Conservation (phyloP, 2,797 vertebrate species). For the Mallotus villosus region DNA sequence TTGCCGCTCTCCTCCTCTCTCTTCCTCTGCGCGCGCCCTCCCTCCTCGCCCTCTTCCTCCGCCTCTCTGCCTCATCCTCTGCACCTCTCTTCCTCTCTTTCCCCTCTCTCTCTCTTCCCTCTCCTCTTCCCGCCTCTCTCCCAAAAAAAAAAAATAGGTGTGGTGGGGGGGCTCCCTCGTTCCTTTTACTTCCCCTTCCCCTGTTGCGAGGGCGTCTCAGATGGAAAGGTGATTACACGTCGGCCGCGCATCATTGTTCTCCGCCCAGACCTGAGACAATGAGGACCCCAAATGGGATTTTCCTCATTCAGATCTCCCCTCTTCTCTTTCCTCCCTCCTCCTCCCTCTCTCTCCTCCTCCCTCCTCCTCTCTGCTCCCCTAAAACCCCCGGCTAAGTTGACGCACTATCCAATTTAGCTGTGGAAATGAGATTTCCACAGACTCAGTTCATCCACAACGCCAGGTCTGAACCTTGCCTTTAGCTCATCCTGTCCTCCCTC, state of each 20-base stretch:
- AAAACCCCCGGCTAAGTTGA: slow-evolving; percentile 49
- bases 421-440: slow-evolving; percentile 79
- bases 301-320: slow-evolving; percentile 46
- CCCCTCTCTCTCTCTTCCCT: too few species aligned
- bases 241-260: slow-evolving; percentile 59
- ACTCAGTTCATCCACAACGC: slow-evolving; percentile 79
- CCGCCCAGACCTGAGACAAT: not conserved
- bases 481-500: slow-evolving; percentile 28
- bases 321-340: slow-evolving; percentile 12
- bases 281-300: slow-evolving; percentile 50
- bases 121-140: too few species aligned
- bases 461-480: slow-evolving; percentile 76
- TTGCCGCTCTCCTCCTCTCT: too few species aligned
- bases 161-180: not conserved
- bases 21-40: too few species aligned
- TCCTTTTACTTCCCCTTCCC: slow-evolving; percentile 41
- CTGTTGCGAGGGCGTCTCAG: slow-evolving; percentile 59
- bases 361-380: slow-evolving; percentile 29
- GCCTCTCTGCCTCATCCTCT: too few species aligned
- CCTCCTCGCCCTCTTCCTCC: too few species aligned
- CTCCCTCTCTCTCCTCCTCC: too few species aligned
- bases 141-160: too few species aligned
- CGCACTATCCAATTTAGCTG: slow-evolving; percentile 74
- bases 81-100: too few species aligned
- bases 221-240: slow-evolving; percentile 72